Percentiles rank a stretch among this genome's conserved stretches.
These are phyloP conservation scores for Lepidothrix coronata DNA, from an alignment of 2,113 vertebrate genomes.

Conservation along the genomic window DNA sequence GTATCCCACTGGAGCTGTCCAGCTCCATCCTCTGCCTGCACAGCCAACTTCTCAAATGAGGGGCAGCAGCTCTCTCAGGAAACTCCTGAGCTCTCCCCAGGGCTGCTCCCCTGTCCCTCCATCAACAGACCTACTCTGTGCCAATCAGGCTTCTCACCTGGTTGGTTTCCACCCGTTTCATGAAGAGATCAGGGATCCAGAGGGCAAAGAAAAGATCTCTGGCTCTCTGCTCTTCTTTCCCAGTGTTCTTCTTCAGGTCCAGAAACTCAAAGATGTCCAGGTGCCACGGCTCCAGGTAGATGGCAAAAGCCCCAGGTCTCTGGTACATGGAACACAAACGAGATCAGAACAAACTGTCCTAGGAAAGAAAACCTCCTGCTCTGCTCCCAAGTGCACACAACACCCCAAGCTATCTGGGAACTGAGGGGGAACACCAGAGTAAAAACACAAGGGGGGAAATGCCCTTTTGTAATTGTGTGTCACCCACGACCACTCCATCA, in stretches of 20 bases:
- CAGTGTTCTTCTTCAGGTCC: constrained; percentile 96
- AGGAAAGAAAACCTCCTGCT: not conserved
- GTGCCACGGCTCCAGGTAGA: constrained; percentile 97
- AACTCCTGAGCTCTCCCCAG: not conserved
- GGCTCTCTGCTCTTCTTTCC: constrained; percentile 95
- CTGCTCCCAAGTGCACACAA: not conserved
- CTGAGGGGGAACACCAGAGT: not conserved
- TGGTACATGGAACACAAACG: constrained; percentile 32
- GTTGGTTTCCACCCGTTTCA: constrained; percentile 95
- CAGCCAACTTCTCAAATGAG: not conserved
- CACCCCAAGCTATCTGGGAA: not conserved
- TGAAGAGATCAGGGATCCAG: constrained; percentile 98
- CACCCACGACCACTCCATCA: not conserved
- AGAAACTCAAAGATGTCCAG: constrained; percentile 94
- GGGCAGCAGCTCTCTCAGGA: not conserved
- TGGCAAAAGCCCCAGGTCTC: constrained; percentile 95
- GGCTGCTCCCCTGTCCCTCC: not conserved
- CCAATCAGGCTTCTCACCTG: constrained; percentile 72
- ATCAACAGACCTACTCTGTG: not conserved
- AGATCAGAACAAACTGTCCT: not conserved
- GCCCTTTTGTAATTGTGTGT: rapidly evolving
- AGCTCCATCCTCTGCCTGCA: not conserved
- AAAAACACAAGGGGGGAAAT: not conserved
- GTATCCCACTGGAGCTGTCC: not conserved
- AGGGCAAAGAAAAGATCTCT: constrained; percentile 94